Evolutionary conservation across 2,888 invertebrate genomes (phyloP), one percentile per base, ranked within the genome.

Genomic region (Strigamia transsilvanica): DNA sequence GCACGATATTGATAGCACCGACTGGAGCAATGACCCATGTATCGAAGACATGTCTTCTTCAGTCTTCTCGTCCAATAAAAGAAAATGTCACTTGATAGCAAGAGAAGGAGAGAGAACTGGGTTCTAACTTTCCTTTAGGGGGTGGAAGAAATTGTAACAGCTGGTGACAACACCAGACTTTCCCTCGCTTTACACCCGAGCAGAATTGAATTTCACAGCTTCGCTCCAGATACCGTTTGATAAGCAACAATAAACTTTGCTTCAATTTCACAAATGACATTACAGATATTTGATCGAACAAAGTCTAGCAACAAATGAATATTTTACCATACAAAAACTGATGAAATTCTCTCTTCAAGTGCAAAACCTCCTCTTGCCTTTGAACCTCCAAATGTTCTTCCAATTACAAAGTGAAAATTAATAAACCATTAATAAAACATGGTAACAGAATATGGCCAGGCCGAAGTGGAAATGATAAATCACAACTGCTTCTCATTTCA

Each of bases 21-120:
- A 61, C 61, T 61, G 21, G 61, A 61, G 61, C 61, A 61, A 61
- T 61, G 61, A 61, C 61, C 61, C 61, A 23, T 61, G 61, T 61
- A 61, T 61, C 61, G 61, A 61, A 61, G 61, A 61, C 61, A 23
- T 61, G 61, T 61, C 61, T 61, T 18, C 61, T 21, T 61, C 61
- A 61, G 61, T 61, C 18, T 61, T 61, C 61, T 61, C 61, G 21
- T 61, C 61, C 61, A 61, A 61, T 61, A 61, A 61, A 61, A 61
- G 61, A 61, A 61, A 61, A 61, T 61, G 61, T 61, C 61, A 61
- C 61, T 61, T 61, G 61, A 61, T 61, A 61, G 61, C 10, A 7
- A 38, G 38, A 38, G 38, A 38, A 38, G 27, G 27, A 38, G 38
- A 23, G 18, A 1, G 23, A 23, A 21, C 61, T 61, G 18, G 61